Evolutionary conservation across 2,888 invertebrate species (phyloP), one percentile per base, ranked within the genome.

Genomic region (Epistrophe grossulariae): DNA sequence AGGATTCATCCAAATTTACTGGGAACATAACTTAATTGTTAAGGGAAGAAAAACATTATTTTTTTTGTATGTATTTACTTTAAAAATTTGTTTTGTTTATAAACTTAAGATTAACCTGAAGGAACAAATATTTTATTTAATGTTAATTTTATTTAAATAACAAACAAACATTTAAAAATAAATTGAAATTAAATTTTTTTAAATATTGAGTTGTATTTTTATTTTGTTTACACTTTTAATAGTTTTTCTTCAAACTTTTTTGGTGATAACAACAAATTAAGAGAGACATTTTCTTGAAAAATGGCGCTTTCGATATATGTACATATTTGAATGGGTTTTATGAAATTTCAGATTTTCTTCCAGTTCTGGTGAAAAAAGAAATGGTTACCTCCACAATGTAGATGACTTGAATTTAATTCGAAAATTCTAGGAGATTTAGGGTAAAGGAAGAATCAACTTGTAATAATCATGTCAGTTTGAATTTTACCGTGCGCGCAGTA

Each of bases 131-230:
- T 64, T 64, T 70, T 81, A 78, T 73, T 77, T 78, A 85, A 85
- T 85, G 70, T 78, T 81, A 77, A 81, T 74, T 73, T 15, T 70
- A 85, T 85, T 78, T 84, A 80, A 84, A 80, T 8, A 45, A 11
- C 40, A 19, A 52, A 50, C 19, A 55, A 70, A 50, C 35, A 66
- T 19, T 7, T 45, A 68, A 45, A 78, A 84, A 85, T 85, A 85
- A 81, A 85, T 48, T 73, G 52, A 80, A 80, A 84, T 81, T 73
- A 80, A 81, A 74, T 78, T 78, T 78, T 79, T 62, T 70, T 76
- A 55, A 70, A 17, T n/a, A 4, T 45, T 62, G 35, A 62, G 62
- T 52, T 57, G 9, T 57, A 38, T 68, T 78, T 52, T 68, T 59
- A 45, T 66, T 72, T 68, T 55, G 19, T 64, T 31, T 4, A 4